These are phyloP conservation scores for Gymnoscopelus braueri DNA, from an alignment of 2,797 vertebrate species.

Conservation along the genomic window DNA sequence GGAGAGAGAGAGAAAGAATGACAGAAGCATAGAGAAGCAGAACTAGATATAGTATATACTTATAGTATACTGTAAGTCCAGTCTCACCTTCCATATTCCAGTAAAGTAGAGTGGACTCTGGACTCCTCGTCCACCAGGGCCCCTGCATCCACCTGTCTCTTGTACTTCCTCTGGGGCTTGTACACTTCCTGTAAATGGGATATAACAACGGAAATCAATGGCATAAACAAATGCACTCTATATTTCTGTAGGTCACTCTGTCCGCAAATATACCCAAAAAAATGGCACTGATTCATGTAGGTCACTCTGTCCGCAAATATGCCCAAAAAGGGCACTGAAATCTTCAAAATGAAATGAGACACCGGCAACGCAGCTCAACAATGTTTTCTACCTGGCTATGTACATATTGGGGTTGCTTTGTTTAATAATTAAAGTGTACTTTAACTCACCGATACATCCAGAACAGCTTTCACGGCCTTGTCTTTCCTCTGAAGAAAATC, in stretches of 20 bases:
- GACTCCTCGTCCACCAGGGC: slow-evolving; percentile 92
- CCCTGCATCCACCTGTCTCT: slow-evolving; percentile 86
- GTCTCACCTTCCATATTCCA: slow-evolving; percentile 93
- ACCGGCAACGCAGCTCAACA: too few species aligned
- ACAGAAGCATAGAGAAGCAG: background rate
- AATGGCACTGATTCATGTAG: too few species aligned
- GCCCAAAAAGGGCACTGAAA: too few species aligned
- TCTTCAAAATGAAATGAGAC: too few species aligned
- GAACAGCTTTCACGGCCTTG: slow-evolving; percentile 83
- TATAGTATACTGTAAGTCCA: background rate
- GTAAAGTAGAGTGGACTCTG: slow-evolving; percentile 91
- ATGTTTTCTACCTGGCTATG: too few species aligned
- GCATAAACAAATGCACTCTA: too few species aligned
- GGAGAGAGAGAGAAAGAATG: background rate
- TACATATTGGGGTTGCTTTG: background rate
- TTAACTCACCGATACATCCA: slow-evolving; percentile 88
- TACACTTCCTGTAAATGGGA: slow-evolving; percentile 85
- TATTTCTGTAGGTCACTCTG: too few species aligned
- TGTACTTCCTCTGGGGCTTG: slow-evolving; percentile 93
- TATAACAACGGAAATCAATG: too few species aligned
- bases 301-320: too few species aligned
- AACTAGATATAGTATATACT: slow-evolving; percentile 6
- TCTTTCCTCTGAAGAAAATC: slow-evolving; percentile 90
- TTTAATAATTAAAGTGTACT: background rate
- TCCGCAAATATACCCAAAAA: too few species aligned